Evolutionary conservation across 2,888 invertebrate genomes (phyloP).

Genomic region (Drosophila mimetica): DNA sequence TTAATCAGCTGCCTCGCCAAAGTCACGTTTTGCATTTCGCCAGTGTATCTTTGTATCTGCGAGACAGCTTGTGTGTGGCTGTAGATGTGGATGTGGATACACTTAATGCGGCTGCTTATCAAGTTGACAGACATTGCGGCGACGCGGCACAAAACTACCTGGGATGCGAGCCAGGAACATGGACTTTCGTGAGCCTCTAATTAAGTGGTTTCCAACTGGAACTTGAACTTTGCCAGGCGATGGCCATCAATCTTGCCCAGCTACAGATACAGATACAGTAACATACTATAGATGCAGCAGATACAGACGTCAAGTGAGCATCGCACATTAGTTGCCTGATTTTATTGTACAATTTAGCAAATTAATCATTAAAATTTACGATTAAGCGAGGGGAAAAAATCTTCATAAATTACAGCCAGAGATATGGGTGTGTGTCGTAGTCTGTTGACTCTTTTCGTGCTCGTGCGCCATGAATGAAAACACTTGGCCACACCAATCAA

Average conservation of each 20-base stretch:
- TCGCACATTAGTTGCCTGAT: slow-evolving; percentile 27
- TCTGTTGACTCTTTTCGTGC: slow-evolving; percentile 68
- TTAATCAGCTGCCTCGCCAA: slow-evolving; percentile 66
- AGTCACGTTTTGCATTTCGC: slow-evolving; percentile 74
- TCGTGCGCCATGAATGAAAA: slow-evolving; percentile 68
- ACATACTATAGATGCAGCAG: not conserved
- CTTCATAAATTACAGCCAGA: slow-evolving; percentile 63
- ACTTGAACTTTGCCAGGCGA: slow-evolving; percentile 11
- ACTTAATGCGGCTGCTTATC: slow-evolving; percentile 74
- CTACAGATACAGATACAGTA: slow-evolving; percentile 18
- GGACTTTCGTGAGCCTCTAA: slow-evolving; percentile 59
- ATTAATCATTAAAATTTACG: slow-evolving; percentile 77
- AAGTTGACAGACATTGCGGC: slow-evolving; percentile 68
- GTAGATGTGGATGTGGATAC: no score
- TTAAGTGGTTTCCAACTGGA: slow-evolving; percentile 56
- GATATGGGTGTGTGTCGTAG: slow-evolving; percentile 38
- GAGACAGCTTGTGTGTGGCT: slow-evolving; percentile 28
- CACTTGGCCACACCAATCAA: slow-evolving; percentile 68
- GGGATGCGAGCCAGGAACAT: slow-evolving; percentile 9
- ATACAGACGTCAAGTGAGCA: slow-evolving; percentile 19
- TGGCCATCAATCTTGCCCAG: slow-evolving; percentile 67
- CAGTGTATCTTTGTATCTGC: slow-evolving; percentile 35
- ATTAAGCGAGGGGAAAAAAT: slow-evolving; percentile 48
- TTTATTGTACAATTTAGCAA: slow-evolving; percentile 50
- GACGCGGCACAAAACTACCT: slow-evolving; percentile 44